Percentiles rank a stretch among this genome's conserved stretches.
Evolutionary conservation across 2,888 invertebrate genomes (phyloP).

Genomic region (Nomada goodeniana): DNA sequence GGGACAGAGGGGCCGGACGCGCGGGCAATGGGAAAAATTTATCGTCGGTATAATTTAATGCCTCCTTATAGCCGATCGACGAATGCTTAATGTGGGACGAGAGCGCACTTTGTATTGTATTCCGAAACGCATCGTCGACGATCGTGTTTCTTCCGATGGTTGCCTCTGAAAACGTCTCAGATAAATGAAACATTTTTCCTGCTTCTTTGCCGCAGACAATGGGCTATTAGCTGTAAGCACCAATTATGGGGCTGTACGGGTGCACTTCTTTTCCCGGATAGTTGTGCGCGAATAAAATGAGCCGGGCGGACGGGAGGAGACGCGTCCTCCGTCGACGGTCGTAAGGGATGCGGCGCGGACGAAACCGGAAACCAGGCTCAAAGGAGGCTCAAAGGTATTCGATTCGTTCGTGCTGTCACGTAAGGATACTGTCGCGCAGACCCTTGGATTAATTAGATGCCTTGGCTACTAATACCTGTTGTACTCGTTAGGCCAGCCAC

Average conservation of each 20-base stretch:
- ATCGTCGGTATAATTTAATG: conserved; percentile 48
- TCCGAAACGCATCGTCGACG: conserved; percentile 43
- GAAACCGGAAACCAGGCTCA: conserved; percentile 12
- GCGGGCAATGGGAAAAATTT: conserved; percentile 17
- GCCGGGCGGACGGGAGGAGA: neutral
- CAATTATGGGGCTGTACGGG: conserved; percentile 53
- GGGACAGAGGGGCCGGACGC: conserved; percentile 11
- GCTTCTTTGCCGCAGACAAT: conserved; percentile 62
- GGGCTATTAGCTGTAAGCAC: conserved; percentile 61
- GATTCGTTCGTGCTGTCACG: neutral
- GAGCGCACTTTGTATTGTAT: conserved; percentile 53
- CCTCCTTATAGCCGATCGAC: conserved; percentile 39
- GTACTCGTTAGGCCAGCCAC: neutral
- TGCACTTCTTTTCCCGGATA: conserved; percentile 44
- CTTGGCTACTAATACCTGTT: neutral
- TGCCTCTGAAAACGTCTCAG: conserved; percentile 47
- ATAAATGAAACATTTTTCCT: conserved; percentile 62
- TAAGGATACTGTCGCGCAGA: neutral
- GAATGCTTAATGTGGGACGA: conserved; percentile 55
- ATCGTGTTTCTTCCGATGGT: conserved; percentile 29
- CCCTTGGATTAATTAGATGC: conserved; percentile 32
- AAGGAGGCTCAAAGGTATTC: neutral
- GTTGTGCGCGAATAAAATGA: conserved; percentile 45
- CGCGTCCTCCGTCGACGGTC: conserved; percentile 24
- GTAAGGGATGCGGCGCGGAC: conserved; percentile 3